Percentiles rank a stretch among this genome's conserved stretches.
Conservation (phyloP, 2,888 invertebrate species). For the Griposia aprilina region DNA sequence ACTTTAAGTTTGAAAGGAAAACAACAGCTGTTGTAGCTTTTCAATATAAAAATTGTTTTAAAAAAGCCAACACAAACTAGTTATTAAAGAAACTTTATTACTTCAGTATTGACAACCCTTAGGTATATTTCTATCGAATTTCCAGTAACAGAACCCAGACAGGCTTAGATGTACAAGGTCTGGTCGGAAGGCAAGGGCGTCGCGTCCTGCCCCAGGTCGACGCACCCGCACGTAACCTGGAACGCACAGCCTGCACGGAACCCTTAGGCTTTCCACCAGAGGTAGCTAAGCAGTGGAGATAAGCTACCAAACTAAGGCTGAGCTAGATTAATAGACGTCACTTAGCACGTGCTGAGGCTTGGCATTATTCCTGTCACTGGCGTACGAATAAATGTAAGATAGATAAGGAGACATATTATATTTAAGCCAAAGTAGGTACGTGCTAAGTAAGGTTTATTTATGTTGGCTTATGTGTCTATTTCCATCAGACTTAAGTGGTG, state of each 20-base stretch:
- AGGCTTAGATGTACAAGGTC: slow-evolving; percentile 31
- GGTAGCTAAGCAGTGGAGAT: neutral
- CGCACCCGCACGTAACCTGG: slow-evolving; percentile 44
- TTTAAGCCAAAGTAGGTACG: neutral
- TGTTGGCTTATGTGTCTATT: neutral
- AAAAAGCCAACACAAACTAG: neutral
- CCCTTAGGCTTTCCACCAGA: neutral
- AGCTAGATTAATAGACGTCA: too few relatives aligned
- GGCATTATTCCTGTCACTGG: neutral
- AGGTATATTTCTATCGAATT: neutral
- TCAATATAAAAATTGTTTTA: neutral
- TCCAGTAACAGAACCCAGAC: slow-evolving; percentile 24
- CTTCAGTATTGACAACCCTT: slow-evolving; percentile 6
- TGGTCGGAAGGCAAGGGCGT: slow-evolving; percentile 65
- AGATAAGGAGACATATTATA: neutral
- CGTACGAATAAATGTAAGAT: neutral
- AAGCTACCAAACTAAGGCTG: neutral
- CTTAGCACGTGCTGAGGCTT: neutral
- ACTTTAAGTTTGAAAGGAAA: slow-evolving; percentile 11
- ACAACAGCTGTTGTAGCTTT: slow-evolving; percentile 4
- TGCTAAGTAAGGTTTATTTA: neutral
- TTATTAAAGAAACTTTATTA: neutral
- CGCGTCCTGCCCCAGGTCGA: slow-evolving; percentile 45
- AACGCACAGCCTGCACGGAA: slow-evolving; percentile 56
- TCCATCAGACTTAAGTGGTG: too few relatives aligned